Evolutionary conservation across 2,888 invertebrate genomes (phyloP).

Genomic region (Chelonus formosanus): DNA sequence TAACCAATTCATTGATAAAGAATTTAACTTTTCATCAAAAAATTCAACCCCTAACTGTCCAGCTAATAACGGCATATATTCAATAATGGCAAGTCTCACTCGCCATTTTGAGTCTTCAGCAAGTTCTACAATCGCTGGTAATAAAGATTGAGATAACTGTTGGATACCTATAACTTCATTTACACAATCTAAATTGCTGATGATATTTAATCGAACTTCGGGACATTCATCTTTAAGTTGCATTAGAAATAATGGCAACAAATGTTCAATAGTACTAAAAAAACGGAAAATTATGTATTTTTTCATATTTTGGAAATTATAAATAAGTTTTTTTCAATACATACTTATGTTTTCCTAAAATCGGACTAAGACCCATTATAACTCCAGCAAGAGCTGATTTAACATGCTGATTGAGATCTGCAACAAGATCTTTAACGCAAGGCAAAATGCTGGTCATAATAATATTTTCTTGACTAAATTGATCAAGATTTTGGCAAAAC

Average conservation of each 20-base stretch:
- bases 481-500: conserved; percentile 94
- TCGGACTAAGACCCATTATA: conserved; percentile 99
- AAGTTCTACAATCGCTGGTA: conserved; percentile 97
- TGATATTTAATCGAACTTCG: conserved; percentile 98
- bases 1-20: conserved; percentile 98
- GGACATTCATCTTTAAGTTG: conserved; percentile 98
- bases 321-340: conserved; percentile 31
- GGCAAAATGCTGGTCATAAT: conserved; percentile 97
- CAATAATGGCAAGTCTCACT: conserved; percentile 94
- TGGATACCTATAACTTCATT: conserved; percentile 94
- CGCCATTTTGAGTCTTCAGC: conserved; percentile 99
- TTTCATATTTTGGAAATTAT: too few relatives aligned
- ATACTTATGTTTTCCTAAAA: conserved; percentile 91
- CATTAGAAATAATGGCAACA: conserved; percentile 93
- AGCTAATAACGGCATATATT: conserved; percentile 97
- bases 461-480: conserved; percentile 87
- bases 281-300: conserved; percentile 5
- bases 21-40: conserved; percentile 97
- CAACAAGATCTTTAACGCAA: conserved; percentile 95
- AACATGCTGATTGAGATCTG: conserved; percentile 98
- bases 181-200: conserved; percentile 98
- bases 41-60: conserved; percentile 97
- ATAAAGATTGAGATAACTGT: conserved; percentile 90
- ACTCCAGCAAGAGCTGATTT: conserved; percentile 98
- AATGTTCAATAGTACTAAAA: conserved; percentile 87